Conservation (phyloP, 1,140 invertebrate genomes). For the Drosophila oshimai region DNA sequence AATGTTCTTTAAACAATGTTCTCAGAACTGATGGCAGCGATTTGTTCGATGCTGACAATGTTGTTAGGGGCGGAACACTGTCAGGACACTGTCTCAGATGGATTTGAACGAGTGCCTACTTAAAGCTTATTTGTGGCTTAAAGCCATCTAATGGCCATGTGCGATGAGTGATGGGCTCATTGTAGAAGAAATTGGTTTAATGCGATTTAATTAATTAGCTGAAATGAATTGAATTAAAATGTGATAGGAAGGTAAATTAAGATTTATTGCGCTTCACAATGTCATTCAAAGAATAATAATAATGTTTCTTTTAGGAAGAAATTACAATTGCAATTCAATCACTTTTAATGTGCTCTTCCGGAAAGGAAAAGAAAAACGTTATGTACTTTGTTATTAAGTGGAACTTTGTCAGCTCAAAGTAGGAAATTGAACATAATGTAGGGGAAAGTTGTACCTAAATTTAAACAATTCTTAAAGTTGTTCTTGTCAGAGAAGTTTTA, state of each 20-base stretch:
- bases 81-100: background rate
- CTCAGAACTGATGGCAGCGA: slow-evolving; percentile 70
- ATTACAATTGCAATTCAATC: no score
- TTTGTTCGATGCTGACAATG: slow-evolving; percentile 65
- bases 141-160: slow-evolving; percentile 23
- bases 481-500: no score
- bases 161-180: slow-evolving; percentile 22
- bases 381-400: no score
- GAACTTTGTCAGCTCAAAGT: no score
- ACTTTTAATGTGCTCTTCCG: no score
- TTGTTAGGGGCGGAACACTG: slow-evolving; percentile 4
- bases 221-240: slow-evolving; percentile 17
- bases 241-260: slow-evolving; percentile 8
- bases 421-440: no score
- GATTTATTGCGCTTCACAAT: slow-evolving; percentile 1
- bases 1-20: slow-evolving; percentile 74
- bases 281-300: no score
- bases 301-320: no score
- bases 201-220: slow-evolving; percentile 17
- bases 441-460: no score
- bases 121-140: slow-evolving; percentile 34
- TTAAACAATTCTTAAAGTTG: no score
- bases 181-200: slow-evolving; percentile 10
- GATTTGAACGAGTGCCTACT: slow-evolving; percentile 15
- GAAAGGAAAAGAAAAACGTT: no score